phyloP scores from a whole-genome alignment of 2,797 vertebrate species.

The Channallabes apus region DNA sequence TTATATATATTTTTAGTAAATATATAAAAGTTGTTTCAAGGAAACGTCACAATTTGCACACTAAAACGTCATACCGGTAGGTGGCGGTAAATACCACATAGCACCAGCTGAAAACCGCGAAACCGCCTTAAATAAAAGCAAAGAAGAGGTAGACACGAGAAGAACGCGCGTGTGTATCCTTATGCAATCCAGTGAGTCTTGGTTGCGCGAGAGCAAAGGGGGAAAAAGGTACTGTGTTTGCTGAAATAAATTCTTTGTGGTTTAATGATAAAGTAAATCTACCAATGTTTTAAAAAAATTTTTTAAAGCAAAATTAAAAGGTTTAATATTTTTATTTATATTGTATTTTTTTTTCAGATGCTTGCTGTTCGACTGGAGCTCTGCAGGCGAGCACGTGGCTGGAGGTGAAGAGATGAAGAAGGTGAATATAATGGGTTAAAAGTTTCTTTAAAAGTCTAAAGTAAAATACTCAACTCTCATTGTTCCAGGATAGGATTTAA shows the following conservation, averaged over 20 bases:
- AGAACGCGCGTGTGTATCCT: neutral
- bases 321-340: neutral
- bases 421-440: neutral
- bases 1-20: neutral
- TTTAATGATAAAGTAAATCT: too few relatives aligned
- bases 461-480: too few relatives aligned
- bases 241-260: neutral
- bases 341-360: neutral
- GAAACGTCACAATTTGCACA: neutral
- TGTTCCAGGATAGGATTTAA: neutral
- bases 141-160: neutral
- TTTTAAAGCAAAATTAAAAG: neutral
- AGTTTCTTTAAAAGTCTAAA: too few relatives aligned
- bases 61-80: neutral
- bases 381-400: neutral
- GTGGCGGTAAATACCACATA: neutral
- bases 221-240: neutral
- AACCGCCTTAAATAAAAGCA: neutral
- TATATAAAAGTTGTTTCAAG: neutral
- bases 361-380: neutral
- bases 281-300: neutral
- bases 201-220: too few relatives aligned
- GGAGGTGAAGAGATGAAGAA: neutral
- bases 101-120: neutral
- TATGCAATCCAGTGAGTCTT: fast-evolving